Evolutionary conservation across 23 tunicate species (phyloP), one percentile per base, ranked within the genome.

Genomic region (Trididemnum clinides): DNA sequence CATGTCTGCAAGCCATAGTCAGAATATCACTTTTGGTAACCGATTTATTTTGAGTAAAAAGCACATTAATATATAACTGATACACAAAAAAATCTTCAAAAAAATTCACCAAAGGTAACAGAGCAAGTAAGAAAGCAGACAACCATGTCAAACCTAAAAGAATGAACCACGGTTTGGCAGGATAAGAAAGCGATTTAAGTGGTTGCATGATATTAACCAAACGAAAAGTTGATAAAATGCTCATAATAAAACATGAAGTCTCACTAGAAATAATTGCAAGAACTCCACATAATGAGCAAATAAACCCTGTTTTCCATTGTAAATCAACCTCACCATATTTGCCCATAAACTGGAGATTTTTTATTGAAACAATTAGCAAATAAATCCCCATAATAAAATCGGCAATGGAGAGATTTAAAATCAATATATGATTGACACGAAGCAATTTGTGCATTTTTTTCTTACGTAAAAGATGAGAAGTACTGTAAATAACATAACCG

Each of bases 371-470:
- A 10, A 84, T 78, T 5, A 86, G 80, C 35, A 91, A 78, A 58
- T 91, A 91, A 34, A 91, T 33, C 0, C 83, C 96, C 96, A 91
- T 91, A 15, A 91, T 36, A 4, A 81, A 81, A 75, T 91, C 90
- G 22, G 96, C 82, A 5, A 82, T 12, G 23, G 96, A 88, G n/a
- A 91, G 84, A 50, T 91, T 91, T 21, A 91, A 82, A 10, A 91
- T 37, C 27, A 91, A 28, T 38, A 91, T 33, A 44, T 91, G 87
- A 37, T 91, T 86, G 0, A 33, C 36, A 26, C 37, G 57, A 7
- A 64, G 21, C 1, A 57, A 23, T 26, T 50, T 65, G 44, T 34
- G 0, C 0, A 66, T 37, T 33, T 89, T 64, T 64, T 82, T 72
- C 30, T 10, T 28, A 0, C 39, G 32, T 35, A 71, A n/a, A 21